Base-by-base conservation (phyloP, 1,140 invertebrate species). In the Coptotermes formosanus region DNA sequence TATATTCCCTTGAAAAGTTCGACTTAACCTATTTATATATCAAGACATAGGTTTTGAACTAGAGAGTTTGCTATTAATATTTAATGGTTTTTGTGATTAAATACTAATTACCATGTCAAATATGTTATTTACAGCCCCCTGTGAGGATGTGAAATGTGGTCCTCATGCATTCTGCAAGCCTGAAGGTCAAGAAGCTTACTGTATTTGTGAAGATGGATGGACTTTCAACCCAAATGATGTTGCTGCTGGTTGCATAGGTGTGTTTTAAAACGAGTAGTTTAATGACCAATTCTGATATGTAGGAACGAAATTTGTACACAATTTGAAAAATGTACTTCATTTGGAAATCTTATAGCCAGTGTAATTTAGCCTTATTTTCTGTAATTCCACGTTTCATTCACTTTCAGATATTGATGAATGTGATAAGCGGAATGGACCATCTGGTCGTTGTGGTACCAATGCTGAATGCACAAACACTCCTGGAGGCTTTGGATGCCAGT, bases 121-220 rank as follows among this genome's bases (percentile, higher is more conserved):
- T 59, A 59, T 75, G 2, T 64, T 83, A 32, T 84, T 87, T 87
- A 11, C 87, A 95, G 97, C 97, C 88, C 97, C 97, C 0, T 98
- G 97, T 90, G 96, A 97, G 90, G 96, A 97, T 90, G 96, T 98
- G 0, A 95, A 95, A 89, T 98, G 97, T 89, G 96, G 97, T 16
- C 92, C 94, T 21, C 97, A 98, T 89, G 96, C 97, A 11, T 97
- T 93, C 89, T 98, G 97, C 89, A 97, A 97, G 90, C 94, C 96
- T 0, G 96, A 98, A 88, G 96, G 96, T 52, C 93, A 95, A 82
- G 97, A 98, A 90, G 97, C 97, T 2, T 97, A 97, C 89, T 98
- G 97, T 88, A 96, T 98, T 82, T 98, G 97, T 89, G 96, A 98
- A 89, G 96, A 97, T 85, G 97, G 97, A 0, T 98, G 97, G 96